phyloP scores from a whole-genome alignment of 2,888 invertebrate species.

The Plutella xylostella region DNA sequence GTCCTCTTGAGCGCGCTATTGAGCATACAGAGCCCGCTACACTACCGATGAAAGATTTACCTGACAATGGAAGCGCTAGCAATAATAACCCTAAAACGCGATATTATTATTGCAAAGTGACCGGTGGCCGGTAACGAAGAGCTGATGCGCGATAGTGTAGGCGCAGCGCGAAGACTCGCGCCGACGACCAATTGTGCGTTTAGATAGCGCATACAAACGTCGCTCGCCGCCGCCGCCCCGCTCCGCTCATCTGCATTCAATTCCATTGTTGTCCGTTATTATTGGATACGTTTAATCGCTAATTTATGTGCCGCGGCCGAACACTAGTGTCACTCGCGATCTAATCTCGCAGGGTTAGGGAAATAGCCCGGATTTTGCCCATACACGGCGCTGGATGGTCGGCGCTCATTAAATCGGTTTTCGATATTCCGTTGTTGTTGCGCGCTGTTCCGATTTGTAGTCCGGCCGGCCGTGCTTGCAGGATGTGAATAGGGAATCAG shows the following conservation, averaged over 20 bases:
- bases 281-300: constrained; percentile 60
- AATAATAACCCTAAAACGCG: not conserved
- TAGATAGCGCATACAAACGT: constrained; percentile 68
- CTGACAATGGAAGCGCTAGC: no score
- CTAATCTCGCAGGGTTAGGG: constrained; percentile 25
- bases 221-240: constrained; percentile 40
- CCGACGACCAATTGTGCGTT: constrained; percentile 66
- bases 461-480: no score
- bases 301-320: constrained; percentile 54
- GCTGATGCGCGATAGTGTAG: constrained; percentile 66
- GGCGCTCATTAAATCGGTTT: constrained; percentile 3
- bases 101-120: constrained; percentile 1
- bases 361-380: constrained; percentile 19
- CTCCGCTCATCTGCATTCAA: constrained; percentile 65
- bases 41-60: no score
- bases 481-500: no score
- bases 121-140: constrained; percentile 33
- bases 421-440: no score
- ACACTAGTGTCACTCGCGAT: constrained; percentile 34
- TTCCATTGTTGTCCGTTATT: constrained; percentile 66
- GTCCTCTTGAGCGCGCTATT: no score
- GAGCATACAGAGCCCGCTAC: no score
- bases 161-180: constrained; percentile 68
- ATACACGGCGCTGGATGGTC: not conserved
- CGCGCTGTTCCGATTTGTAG: no score